Evolutionary conservation across 1,140 invertebrate species (phyloP).

Genomic region (Polyergus mexicanus): DNA sequence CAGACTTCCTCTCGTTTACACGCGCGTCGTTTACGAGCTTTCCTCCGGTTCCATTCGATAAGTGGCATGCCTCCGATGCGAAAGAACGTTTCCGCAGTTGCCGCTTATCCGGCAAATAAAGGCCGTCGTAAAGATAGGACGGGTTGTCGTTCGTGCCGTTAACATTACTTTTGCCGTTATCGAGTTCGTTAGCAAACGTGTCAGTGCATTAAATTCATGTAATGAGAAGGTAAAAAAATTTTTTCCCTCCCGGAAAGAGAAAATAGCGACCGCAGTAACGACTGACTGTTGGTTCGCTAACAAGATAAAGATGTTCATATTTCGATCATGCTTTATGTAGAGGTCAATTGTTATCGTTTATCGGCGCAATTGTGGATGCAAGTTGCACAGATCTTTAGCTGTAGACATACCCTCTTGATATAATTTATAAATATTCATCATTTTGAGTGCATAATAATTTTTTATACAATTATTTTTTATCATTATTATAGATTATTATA

Average conservation of each 20-base stretch:
- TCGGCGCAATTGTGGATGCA: neutral
- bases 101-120: constrained; percentile 75
- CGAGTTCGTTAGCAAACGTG: constrained; percentile 53
- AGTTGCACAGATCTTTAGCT: neutral
- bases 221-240: constrained; percentile 35
- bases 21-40: neutral
- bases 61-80: constrained; percentile 51
- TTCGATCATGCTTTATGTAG: constrained; percentile 1
- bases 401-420: neutral
- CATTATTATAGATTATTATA: too few relatives aligned
- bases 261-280: constrained; percentile 12
- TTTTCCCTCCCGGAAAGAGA: neutral
- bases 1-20: neutral
- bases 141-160: constrained; percentile 39
- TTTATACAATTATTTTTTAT: too few relatives aligned
- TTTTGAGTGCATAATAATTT: neutral
- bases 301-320: constrained; percentile 50
- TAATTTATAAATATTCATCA: neutral
- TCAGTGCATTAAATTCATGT: constrained; percentile 35
- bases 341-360: constrained; percentile 23
- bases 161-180: constrained; percentile 46
- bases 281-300: neutral
- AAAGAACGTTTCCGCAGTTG: constrained; percentile 63
- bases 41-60: constrained; percentile 20
- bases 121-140: constrained; percentile 64